Evolutionary conservation across 1,140 invertebrate species (phyloP).

Genomic region (Andrena cerasifolii): DNA sequence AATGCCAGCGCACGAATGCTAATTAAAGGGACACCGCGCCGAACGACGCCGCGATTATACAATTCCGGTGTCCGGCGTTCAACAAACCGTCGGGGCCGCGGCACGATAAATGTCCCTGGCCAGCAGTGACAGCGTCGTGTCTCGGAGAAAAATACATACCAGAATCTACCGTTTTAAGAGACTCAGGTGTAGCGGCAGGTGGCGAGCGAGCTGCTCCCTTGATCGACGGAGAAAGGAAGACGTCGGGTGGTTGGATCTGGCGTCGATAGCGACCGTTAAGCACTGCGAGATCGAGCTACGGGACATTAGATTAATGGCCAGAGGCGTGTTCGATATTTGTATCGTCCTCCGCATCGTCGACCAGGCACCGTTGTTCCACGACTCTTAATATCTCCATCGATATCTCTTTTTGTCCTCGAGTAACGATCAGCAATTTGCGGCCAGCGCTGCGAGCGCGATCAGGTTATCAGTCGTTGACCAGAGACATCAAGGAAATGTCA

Average conservation of each 20-base stretch:
- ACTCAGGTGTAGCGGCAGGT: slow-evolving; percentile 43
- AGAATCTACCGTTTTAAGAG: slow-evolving; percentile 1
- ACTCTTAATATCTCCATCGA: slow-evolving; percentile 43
- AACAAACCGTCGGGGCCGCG: background rate
- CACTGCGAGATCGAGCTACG: slow-evolving; percentile 46
- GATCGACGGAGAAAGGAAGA: slow-evolving; percentile 45
- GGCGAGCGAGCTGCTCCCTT: slow-evolving; percentile 25
- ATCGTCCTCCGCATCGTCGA: slow-evolving; percentile 42
- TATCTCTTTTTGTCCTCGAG: slow-evolving; percentile 24
- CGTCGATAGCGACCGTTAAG: slow-evolving; percentile 49
- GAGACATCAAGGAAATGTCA: background rate
- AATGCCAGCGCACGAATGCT: background rate
- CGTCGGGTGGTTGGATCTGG: slow-evolving; percentile 23
- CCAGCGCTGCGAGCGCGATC: slow-evolving; percentile 28
- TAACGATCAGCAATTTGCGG: slow-evolving; percentile 57
- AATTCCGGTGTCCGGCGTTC: background rate
- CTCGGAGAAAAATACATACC: background rate
- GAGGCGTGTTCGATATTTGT: slow-evolving; percentile 60
- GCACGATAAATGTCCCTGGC: background rate
- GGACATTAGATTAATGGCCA: slow-evolving; percentile 62
- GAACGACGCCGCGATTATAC: background rate
- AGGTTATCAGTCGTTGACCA: slow-evolving; percentile 38
- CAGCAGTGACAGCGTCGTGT: background rate
- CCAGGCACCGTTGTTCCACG: background rate
- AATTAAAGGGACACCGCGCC: background rate